Percentiles rank a stretch among this genome's conserved stretches.
These are phyloP conservation scores for Noctua janthe DNA, from an alignment of 2,888 invertebrate genomes.

Conservation along the genomic window DNA sequence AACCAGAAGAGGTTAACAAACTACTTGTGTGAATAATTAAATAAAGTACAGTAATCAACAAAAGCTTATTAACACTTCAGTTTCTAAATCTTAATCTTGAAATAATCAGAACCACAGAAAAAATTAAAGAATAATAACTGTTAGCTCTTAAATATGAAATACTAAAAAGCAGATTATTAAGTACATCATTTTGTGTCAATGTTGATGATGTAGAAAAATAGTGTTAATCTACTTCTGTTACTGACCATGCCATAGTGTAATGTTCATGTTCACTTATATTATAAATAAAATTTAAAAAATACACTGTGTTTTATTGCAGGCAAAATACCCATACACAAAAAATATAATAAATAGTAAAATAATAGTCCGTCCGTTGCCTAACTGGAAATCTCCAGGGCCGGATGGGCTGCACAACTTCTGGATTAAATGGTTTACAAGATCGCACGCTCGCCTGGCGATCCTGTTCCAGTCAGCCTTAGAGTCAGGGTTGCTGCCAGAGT, in stretches of 20 bases:
- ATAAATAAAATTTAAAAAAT: neutral
- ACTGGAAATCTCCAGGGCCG: no score
- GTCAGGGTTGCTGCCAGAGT: no score
- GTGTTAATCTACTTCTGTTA: neutral
- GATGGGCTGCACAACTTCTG: no score
- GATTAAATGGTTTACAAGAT: no score
- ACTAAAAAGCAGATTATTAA: neutral
- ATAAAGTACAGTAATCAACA: slow-evolving; percentile 1
- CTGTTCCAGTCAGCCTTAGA: no score
- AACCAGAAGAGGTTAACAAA: slow-evolving; percentile 93
- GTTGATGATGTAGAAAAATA: neutral
- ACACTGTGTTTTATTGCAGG: neutral
- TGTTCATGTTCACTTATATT: neutral
- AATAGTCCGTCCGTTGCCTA: no score
- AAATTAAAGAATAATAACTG: neutral
- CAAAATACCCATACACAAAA: neutral
- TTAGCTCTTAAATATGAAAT: neutral
- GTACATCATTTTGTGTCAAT: neutral
- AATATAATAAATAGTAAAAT: no score
- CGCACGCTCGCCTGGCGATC: no score
- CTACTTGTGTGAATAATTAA: slow-evolving; percentile 75
- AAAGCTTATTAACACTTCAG: neutral
- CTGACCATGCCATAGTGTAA: neutral
- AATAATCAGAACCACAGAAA: neutral
- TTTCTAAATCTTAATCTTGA: neutral